phyloP scores from a whole-genome alignment of 2,113 vertebrate species.

The Okapia johnstoni region DNA sequence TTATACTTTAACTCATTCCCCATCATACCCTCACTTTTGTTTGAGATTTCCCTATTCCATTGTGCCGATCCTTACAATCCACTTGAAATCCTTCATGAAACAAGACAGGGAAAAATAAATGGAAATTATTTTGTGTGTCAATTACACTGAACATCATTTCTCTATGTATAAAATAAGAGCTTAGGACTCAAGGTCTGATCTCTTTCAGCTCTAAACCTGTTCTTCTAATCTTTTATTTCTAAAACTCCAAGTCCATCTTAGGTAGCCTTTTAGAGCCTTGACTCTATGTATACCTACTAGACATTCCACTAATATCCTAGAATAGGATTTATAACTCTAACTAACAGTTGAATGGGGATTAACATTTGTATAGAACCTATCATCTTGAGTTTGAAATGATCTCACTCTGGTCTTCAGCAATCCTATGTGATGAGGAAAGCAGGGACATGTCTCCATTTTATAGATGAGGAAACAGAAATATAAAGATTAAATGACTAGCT shows the following conservation, averaged over 20 bases:
- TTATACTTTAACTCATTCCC: conserved; percentile 2
- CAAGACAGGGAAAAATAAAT: not conserved
- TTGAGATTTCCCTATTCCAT: conserved; percentile 18
- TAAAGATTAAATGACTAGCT: not conserved
- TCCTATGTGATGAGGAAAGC: not conserved
- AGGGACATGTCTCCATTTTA: not conserved
- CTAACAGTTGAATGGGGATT: not conserved
- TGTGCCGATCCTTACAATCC: conserved; percentile 4
- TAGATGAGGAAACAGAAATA: not conserved
- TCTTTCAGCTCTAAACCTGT: not conserved
- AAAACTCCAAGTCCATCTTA: not conserved
- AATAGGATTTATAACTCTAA: not conserved
- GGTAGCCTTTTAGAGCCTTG: not conserved
- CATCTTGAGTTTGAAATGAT: not conserved
- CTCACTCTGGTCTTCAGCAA: not conserved
- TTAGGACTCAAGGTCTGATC: not conserved
- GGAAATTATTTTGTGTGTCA: conserved; percentile 8
- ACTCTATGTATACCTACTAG: not conserved
- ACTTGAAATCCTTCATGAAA: conserved; percentile 35
- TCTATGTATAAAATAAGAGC: not conserved
- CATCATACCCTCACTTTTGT: not conserved
- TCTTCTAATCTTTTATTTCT: conserved; percentile 12
- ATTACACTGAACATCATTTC: conserved; percentile 10
- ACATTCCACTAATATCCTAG: not conserved
- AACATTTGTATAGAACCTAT: not conserved